phyloP scores from a whole-genome alignment of 2,113 vertebrate genomes.

The Puma concolor region DNA sequence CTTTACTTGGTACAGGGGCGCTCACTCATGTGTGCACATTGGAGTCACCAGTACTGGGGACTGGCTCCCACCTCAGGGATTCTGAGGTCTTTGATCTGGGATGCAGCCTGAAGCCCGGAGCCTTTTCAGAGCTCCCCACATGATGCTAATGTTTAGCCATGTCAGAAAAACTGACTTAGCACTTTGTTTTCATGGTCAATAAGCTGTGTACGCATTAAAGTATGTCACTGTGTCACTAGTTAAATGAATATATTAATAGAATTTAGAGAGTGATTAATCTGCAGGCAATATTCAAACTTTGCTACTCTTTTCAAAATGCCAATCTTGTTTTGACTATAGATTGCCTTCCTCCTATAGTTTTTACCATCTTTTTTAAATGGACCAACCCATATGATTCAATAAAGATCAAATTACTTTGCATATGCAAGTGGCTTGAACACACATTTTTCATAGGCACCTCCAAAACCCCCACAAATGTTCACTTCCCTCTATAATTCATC shows the following conservation, averaged over 20 bases:
- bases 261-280: neutral
- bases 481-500: neutral
- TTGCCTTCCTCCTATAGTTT: neutral
- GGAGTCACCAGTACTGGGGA: neutral
- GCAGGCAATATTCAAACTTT: neutral
- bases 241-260: conserved; percentile 7
- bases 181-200: neutral
- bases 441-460: neutral
- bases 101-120: neutral
- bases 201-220: neutral
- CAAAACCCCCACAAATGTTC: neutral
- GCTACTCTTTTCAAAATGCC: conserved; percentile 14
- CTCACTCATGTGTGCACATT: neutral
- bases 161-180: neutral
- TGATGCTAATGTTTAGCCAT: neutral
- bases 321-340: neutral
- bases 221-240: neutral
- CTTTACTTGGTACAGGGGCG: neutral
- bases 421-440: neutral
- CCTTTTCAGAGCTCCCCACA: neutral
- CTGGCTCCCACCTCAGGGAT: neutral
- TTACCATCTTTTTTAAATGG: neutral
- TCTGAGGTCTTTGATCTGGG: neutral
- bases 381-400: neutral
- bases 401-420: neutral